Base-by-base conservation (phyloP, 2,797 vertebrate species). In the Pagetopsis macropterus region DNA sequence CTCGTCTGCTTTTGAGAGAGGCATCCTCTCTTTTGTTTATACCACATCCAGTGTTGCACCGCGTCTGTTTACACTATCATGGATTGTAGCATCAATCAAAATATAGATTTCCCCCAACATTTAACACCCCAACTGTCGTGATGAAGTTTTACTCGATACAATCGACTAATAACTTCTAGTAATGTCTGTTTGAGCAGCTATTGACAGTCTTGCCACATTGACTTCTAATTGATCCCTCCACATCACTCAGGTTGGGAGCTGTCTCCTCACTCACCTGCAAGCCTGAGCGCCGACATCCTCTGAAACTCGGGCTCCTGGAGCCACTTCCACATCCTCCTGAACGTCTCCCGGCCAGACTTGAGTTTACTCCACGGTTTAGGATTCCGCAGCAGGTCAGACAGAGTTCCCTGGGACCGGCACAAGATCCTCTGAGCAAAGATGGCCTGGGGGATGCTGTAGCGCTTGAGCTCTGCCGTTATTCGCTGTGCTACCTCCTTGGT, bases 301-400 rank as follows among this genome's bases (percentile, higher is more conserved):
- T 99, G 98, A 91, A 99, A 99, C 91, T 99, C 98, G 0, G 98
- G 98, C 89, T 98, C 98, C 89, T 99, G 98, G 63, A 99, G 95
- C 98, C 98, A 99, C 93, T 98, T 99, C 98, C 98, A 99, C 98
- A 99, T 99, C 93, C 97, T 95, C 78, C 97, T 94, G 94, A 99
- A 99, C 76, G 98, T 99, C 95, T 99, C 98, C 19, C 97, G 95
- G 74, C 98, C 98, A 0, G 98, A 99, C 92, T 99, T 99, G 91
- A 99, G 98, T 93, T 99, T 99, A 95, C 97, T 97, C 98, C 98
- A 99, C 65, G 97, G 98, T 92, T 99, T 99, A 90, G 98, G 98
- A 87, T 99, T 99, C 83, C 98, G 91, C 91, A 99, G 96, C 85
- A 99, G 96, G 92, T 99, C 98, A 60, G 98, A 99, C 75, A 99